phyloP scores from a whole-genome alignment of 2,888 invertebrate species.

The Alviniconcha strummeri region DNA sequence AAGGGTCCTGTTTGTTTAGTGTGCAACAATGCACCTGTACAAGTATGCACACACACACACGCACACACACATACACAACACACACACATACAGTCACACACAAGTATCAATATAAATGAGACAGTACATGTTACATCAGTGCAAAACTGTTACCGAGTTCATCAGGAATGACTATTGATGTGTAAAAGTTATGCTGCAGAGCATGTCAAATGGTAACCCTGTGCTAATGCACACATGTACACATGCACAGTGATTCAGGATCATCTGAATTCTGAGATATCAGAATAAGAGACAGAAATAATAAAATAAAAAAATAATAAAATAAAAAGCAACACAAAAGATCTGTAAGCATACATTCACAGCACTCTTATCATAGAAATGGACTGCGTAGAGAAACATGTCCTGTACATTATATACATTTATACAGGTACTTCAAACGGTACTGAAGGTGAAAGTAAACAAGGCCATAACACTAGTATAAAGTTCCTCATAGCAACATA shows the following conservation, averaged over 20 bases:
- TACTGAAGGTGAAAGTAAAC: too few species aligned
- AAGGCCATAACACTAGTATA: too few species aligned
- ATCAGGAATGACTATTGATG: conserved; percentile 25
- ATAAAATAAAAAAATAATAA: conserved; percentile 5
- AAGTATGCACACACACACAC: background rate
- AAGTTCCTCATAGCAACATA: too few species aligned
- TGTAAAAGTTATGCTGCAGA: conserved; percentile 26
- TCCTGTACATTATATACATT: too few species aligned
- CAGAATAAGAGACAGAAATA: background rate
- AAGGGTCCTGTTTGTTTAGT: too few species aligned
- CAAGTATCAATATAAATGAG: too few species aligned
- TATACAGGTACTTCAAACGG: too few species aligned
- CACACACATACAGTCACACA: background rate
- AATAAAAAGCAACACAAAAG: conserved; percentile 18
- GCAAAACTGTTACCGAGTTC: background rate
- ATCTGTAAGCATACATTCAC: background rate
- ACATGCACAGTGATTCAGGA: too few species aligned
- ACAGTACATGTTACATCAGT: too few species aligned
- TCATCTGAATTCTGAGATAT: too few species aligned
- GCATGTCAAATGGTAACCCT: background rate
- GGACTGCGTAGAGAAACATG: too few species aligned
- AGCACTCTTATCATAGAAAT: background rate
- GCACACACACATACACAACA: background rate
- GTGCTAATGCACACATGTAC: too few species aligned
- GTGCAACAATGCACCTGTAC: background rate